Percentiles rank a stretch among this genome's conserved stretches.
phyloP scores from a whole-genome alignment of 2,888 invertebrate species.

The Aphodius sticticus region DNA sequence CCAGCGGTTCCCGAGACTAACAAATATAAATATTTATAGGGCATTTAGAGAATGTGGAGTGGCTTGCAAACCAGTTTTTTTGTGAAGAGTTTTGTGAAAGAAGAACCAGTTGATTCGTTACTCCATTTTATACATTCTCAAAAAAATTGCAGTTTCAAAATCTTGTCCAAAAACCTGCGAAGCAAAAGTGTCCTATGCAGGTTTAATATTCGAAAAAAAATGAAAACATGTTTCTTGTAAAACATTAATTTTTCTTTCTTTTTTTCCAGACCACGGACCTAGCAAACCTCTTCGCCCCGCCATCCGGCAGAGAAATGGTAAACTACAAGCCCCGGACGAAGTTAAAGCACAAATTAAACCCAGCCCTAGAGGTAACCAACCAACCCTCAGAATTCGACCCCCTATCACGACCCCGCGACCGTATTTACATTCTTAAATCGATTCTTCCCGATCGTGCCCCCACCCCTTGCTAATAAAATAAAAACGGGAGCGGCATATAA shows the following conservation, averaged over 20 bases:
- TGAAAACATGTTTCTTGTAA: no score
- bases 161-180: no score
- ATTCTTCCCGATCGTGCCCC: background rate
- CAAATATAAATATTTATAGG: no score
- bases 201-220: no score
- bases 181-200: no score
- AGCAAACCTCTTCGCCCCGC: conserved; percentile 57
- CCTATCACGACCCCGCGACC: background rate
- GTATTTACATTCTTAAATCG: background rate
- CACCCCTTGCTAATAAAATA: background rate
- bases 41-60: no score
- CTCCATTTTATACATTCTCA: no score
- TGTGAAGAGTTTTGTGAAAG: no score
- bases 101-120: no score
- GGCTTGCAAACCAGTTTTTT: no score
- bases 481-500: conserved; percentile 4
- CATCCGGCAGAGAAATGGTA: conserved; percentile 55
- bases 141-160: no score
- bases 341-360: conserved; percentile 58
- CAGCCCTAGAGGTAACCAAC: conserved; percentile 56
- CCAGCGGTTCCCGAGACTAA: no score
- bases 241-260: conserved; percentile 26
- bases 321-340: conserved; percentile 58
- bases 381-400: background rate
- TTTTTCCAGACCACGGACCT: conserved; percentile 54